phyloP scores from a whole-genome alignment of 2,888 invertebrate species.

The Metellina segmentata region DNA sequence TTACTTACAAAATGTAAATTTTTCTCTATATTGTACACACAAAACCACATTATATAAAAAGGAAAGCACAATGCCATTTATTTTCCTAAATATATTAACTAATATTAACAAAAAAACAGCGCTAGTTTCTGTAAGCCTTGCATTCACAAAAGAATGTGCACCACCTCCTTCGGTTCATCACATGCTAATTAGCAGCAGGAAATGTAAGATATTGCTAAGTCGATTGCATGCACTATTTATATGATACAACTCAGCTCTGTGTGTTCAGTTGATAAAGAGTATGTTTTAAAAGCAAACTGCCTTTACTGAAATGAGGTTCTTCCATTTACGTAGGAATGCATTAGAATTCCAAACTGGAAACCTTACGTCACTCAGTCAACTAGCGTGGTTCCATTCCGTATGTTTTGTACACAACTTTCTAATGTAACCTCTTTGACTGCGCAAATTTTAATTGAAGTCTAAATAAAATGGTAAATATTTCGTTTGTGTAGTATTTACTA shows the following conservation, averaged over 20 bases:
- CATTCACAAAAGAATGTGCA: conserved; percentile 41
- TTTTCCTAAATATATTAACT: conserved; percentile 18
- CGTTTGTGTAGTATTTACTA: too few relatives aligned
- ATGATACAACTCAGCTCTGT: conserved; percentile 57
- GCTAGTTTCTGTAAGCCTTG: conserved; percentile 37
- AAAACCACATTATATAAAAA: conserved; percentile 38
- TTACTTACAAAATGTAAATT: too few relatives aligned
- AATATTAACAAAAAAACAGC: conserved; percentile 45
- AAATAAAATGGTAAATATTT: too few relatives aligned
- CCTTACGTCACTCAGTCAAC: too few relatives aligned
- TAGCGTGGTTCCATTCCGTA: too few relatives aligned
- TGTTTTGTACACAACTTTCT: too few relatives aligned
- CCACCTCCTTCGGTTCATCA: conserved; percentile 44
- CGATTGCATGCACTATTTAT: conserved; percentile 64
- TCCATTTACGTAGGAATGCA: too few relatives aligned
- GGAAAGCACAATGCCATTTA: conserved; percentile 8
- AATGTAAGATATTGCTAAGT: conserved; percentile 74
- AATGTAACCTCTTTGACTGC: too few relatives aligned
- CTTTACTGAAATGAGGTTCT: not conserved
- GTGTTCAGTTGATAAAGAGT: conserved; percentile 18
- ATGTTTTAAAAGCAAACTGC: conserved; percentile 42
- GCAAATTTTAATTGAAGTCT: too few relatives aligned
- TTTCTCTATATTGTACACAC: not conserved
- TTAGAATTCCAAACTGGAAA: too few relatives aligned
- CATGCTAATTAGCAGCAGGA: conserved; percentile 59